Base-by-base conservation (phyloP, 2,113 vertebrate species). In the Uropsilus gracilis region DNA sequence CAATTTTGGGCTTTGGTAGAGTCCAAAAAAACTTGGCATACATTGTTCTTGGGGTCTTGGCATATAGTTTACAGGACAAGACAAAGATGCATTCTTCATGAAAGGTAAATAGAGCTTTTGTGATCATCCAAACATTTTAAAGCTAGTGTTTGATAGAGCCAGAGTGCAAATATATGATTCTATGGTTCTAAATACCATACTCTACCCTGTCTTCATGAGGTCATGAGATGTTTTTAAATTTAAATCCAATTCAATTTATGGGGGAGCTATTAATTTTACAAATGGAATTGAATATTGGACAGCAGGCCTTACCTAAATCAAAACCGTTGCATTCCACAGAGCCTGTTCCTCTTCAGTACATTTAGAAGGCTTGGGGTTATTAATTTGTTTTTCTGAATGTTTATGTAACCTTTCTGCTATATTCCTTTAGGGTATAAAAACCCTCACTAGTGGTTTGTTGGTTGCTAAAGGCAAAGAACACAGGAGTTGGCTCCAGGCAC, bases 401-500 rank as follows among this genome's bases (percentile, higher is more conserved):
- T 73, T 76, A 12, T 92, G 86, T 91, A 95, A 94, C 82, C 91
- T 95, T 95, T 87, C 88, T 82, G 69, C 16, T 88, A 64, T 83
- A 72, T 93, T 96, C 80, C 64, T 64, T 57, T 39, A 96, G 81
- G 71, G 30, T 57, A 42, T 72, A 89, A 93, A 61, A 94, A 94
- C 32, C 50, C 88, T 59, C 91, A 57, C 8, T 59, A 95, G 95
- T 77, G 87, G 75, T 92, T 91, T 95, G 46, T 91, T 71, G 89
- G 18, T 83, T 77, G 94, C 94, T 95, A 80, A 66, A 69, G n/a
- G 89, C 84, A 68, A 89, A 50, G 55, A 93, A 94, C 44, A 90
- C 73, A 97, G 85, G 82, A 94, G 24, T 4, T 94, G 80, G 75
- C 88, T 97, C 61, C 61, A 96, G 93, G 94, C 92, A 86, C 48